phyloP scores from a whole-genome alignment of 2,113 vertebrate genomes.

The Oncorhynchus keta region DNA sequence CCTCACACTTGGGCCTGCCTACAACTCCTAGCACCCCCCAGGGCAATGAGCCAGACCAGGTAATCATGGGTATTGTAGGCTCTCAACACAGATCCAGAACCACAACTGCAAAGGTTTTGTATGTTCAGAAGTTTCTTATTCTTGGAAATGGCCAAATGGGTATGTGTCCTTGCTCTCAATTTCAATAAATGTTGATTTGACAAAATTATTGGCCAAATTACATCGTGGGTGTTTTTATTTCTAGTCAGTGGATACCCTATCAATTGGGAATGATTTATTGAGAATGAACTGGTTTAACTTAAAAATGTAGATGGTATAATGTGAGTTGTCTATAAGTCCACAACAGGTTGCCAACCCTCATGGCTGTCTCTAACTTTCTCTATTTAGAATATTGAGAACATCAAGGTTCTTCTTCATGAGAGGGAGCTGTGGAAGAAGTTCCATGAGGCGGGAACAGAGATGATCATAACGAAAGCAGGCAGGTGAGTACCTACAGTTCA shows the following conservation, averaged over 20 bases:
- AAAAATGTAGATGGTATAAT: not conserved
- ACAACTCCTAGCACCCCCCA: slow-evolving; percentile 78
- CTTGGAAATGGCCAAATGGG: not conserved
- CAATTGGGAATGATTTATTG: not conserved
- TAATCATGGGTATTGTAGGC: slow-evolving; percentile 52
- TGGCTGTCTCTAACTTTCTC: not conserved
- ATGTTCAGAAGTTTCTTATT: not conserved
- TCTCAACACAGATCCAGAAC: slow-evolving; percentile 5
- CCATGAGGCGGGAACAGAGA: slow-evolving; percentile 94
- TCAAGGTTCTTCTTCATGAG: slow-evolving; percentile 95
- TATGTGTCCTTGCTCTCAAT: not conserved
- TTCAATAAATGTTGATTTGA: not conserved
- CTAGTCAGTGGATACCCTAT: not conserved
- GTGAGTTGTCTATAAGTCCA: not conserved
- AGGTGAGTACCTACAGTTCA: slow-evolving; percentile 77
- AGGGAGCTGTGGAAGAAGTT: slow-evolving; percentile 98
- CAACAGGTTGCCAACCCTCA: not conserved
- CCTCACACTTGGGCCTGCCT: slow-evolving; percentile 76
- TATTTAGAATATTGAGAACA: slow-evolving; percentile 91
- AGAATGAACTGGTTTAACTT: too few species aligned
- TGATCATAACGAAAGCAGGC: slow-evolving; percentile 99
- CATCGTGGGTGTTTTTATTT: not conserved
- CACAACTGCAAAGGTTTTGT: too few species aligned
- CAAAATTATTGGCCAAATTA: not conserved
- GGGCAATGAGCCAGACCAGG: slow-evolving; percentile 86